Base-by-base conservation (phyloP, 1,140 invertebrate species). In the Aphelenchoides besseyi region DNA sequence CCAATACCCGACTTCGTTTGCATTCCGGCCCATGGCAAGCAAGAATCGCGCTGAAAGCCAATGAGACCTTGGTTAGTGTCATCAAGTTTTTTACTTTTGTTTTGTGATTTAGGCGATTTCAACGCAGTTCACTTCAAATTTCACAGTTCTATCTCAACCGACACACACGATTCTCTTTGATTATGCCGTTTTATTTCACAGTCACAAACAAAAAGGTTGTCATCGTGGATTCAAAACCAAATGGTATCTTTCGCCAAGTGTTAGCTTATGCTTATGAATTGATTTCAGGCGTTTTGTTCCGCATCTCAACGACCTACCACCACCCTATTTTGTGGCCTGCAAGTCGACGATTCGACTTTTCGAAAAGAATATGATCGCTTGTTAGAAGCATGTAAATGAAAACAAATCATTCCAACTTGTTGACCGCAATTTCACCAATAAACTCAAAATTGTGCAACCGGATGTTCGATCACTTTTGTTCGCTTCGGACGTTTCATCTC, bases 11-110 rank as follows among this genome's bases (percentile, higher is more conserved):
- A n/a, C 64, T 68, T 28, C 66, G 69, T 26, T 29, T 78, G 29
- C 41, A 57, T 18, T 69, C 77, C 1, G 77, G 77, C 12, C 71
- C 75, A 8, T 79, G 77, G 77, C 74, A 79, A 32, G 70, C 69
- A 16, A 53, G 77, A 35, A 68, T 68, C n/a, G 26, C 26, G 16
- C 29, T 75, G 9, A 71, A 70, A 23, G 35, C 64, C 5, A 63
- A 29, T 2, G 29, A 73, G 5, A 69, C 74, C 55, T 36, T 77
- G 41, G 71, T 77, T 32, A n/a, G n/a, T n/a, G n/a, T n/a, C n/a
- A n/a, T n/a, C n/a, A n/a, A n/a, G n/a, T n/a, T n/a, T n/a, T n/a
- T n/a, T n/a, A n/a, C n/a, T n/a, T n/a, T n/a, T n/a, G n/a, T n/a
- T n/a, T n/a, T n/a, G n/a, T 61, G 16, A 33, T 55, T 74, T 16